Percentiles rank a stretch among this genome's conserved stretches.
phyloP scores from a whole-genome alignment of 2,888 invertebrate species.

The Thyatira batis region DNA sequence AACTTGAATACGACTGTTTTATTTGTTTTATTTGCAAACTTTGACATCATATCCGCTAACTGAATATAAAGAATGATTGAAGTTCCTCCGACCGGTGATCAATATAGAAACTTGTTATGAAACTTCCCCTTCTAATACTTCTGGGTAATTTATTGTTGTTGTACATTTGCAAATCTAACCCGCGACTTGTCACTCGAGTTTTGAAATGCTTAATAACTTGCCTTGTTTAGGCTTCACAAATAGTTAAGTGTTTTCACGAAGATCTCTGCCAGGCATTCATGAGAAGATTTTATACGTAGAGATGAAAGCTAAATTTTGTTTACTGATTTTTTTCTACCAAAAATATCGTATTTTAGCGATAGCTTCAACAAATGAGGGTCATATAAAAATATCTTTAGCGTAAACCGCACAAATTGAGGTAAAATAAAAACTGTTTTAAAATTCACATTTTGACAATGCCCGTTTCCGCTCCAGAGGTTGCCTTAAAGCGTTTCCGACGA shows the following conservation, averaged over 20 bases:
- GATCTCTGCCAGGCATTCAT: too few relatives aligned
- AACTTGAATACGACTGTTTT: neutral
- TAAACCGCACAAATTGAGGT: neutral
- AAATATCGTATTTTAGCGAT: too few relatives aligned
- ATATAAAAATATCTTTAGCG: neutral
- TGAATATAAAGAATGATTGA: conserved; percentile 1
- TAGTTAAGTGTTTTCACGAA: too few relatives aligned
- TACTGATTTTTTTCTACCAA: too few relatives aligned
- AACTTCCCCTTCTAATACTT: neutral
- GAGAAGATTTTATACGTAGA: too few relatives aligned
- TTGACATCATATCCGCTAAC: neutral
- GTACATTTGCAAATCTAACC: neutral
- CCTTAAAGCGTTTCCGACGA: neutral
- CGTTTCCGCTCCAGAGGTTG: neutral
- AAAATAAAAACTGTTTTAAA: neutral
- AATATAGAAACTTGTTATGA: neutral
- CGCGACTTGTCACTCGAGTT: neutral
- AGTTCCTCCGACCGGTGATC: conserved; percentile 2
- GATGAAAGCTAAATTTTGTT: too few relatives aligned
- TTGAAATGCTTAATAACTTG: neutral
- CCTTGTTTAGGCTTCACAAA: too few relatives aligned
- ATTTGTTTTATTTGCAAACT: conserved; percentile 3
- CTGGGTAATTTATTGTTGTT: neutral
- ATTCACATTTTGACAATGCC: neutral
- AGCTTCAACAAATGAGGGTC: too few relatives aligned